Evolutionary conservation across 2,888 invertebrate species (phyloP).

Genomic region (Eristalis intricaria): DNA sequence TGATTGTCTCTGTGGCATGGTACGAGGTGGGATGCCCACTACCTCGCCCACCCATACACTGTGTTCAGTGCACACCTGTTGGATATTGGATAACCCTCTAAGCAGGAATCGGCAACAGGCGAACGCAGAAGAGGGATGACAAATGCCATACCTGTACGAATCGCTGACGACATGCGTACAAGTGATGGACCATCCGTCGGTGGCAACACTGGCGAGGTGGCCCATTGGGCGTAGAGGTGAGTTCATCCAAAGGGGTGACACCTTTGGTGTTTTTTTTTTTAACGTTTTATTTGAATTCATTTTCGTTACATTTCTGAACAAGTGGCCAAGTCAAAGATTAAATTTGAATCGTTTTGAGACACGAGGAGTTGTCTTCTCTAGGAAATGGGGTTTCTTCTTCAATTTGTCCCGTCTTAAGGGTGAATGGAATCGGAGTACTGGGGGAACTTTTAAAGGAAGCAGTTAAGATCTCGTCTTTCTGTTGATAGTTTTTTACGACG

Average conservation of each 20-base stretch:
- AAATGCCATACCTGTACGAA: conserved; percentile 19
- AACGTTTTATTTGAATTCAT: too few relatives aligned
- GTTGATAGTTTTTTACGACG: not conserved
- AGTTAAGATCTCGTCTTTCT: conserved; percentile 33
- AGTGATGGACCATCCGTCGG: not conserved
- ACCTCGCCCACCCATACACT: not conserved
- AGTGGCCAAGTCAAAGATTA: too few relatives aligned
- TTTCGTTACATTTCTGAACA: too few relatives aligned
- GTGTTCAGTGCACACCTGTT: conserved; percentile 50
- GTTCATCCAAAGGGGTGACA: not conserved
- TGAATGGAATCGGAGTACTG: not conserved
- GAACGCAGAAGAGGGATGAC: conserved; percentile 12
- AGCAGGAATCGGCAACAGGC: conserved; percentile 34
- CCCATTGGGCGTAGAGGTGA: conserved; percentile 22
- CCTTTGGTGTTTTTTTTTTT: too few relatives aligned
- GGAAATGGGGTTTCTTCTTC: not conserved
- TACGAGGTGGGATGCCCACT: not conserved
- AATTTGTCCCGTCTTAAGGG: not conserved
- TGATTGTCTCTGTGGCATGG: conserved; percentile 28
- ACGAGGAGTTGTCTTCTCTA: too few relatives aligned
- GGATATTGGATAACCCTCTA: conserved; percentile 41
- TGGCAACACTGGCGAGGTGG: conserved; percentile 56
- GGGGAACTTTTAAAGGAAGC: conserved; percentile 10
- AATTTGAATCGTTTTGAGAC: too few relatives aligned
- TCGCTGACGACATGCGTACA: conserved; percentile 61